Conservation (phyloP, 2,888 invertebrate species). For the Philaethria dido region DNA sequence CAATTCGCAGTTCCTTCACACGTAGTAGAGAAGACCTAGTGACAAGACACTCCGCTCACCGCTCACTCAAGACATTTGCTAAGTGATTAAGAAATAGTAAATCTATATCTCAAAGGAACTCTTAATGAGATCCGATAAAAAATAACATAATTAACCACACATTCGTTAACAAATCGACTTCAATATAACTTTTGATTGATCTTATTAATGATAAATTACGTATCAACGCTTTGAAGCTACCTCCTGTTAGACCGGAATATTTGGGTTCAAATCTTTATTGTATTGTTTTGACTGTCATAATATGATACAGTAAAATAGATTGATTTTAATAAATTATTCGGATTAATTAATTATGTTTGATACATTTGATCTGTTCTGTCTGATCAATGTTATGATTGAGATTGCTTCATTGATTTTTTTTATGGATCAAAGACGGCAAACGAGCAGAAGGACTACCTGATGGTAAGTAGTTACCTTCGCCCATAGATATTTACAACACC, state of each 20-base stretch:
- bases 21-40: too few species aligned
- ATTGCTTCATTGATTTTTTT: neutral
- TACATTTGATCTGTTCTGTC: neutral
- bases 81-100: neutral
- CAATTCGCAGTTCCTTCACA: too few species aligned
- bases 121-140: neutral
- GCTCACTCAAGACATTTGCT: too few species aligned
- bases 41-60: too few species aligned
- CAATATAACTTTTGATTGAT: slow-evolving; percentile 41
- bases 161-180: slow-evolving; percentile 21
- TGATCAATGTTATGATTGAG: neutral
- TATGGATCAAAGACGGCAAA: too few species aligned
- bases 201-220: slow-evolving; percentile 64
- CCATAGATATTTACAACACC: too few species aligned
- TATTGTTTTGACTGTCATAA: slow-evolving; percentile 41
- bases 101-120: neutral
- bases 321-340: neutral
- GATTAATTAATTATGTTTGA: neutral
- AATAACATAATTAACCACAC: neutral
- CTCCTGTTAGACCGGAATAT: slow-evolving; percentile 46
- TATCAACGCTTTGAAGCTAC: slow-evolving; percentile 47
- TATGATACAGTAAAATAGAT: slow-evolving; percentile 10
- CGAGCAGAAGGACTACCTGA: too few species aligned
- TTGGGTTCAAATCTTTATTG: neutral
- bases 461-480: too few species aligned